Base-by-base conservation (phyloP, 1,140 invertebrate genomes). In the Polypedilum pembai region DNA sequence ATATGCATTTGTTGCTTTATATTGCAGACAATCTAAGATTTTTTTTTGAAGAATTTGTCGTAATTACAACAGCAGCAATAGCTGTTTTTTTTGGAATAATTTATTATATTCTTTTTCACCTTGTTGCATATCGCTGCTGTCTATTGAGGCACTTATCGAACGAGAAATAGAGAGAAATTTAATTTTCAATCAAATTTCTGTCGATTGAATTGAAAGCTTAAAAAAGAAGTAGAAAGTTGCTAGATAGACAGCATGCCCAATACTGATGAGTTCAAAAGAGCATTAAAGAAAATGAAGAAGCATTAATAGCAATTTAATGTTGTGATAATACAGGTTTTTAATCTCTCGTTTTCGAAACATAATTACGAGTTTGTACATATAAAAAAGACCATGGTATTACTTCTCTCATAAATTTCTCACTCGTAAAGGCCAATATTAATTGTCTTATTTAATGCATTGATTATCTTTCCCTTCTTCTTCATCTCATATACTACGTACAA, bases 281-380 rank as follows among this genome's bases (percentile, higher is more conserved):
- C 12, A 56, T 56, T 56, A n/a, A 15, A 56, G 45, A 56, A 56
- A 56, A 56, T 56, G 45, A 56, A 56, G 45, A 56, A 56, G 7
- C 45, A 56, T 56, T 15, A 56, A 56, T 56, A 56, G 45, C 45
- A 56, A 56, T 56, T 56, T 56, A 56, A 56, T 56, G 45, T 56
- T 56, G 45, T 56, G 45, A 56, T 56, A 56, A 56, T 56, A 12
- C 45, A 56, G 10, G 45, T 56, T 56, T 56, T 56, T 56, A 56
- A 56, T 56, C 45, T 56, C 24, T 33, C 5, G 12, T 56, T 56
- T 12, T n/a, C 45, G 4, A 8, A 56, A 56, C 45, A 56, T 56
- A 56, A 56, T 56, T 56, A 56, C 8, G 12, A 15, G 12, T 12
- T 56, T 8, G 10, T 33, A 33, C 5, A 33, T 33, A 33, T 33